Conservation (phyloP, 2,113 vertebrate genomes). For the Caranx melampygus region DNA sequence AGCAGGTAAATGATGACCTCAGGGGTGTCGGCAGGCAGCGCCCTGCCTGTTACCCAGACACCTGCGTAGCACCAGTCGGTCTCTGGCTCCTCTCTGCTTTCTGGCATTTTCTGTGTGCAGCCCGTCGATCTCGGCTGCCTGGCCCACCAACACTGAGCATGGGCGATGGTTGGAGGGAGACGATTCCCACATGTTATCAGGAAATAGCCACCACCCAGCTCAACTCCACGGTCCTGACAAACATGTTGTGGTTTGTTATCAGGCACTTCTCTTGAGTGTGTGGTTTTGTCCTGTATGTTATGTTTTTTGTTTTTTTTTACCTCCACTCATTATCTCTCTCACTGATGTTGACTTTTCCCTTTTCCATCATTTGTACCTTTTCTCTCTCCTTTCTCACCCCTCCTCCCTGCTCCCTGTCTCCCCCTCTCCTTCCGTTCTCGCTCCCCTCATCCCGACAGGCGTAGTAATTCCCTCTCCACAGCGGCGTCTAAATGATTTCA, state of each 20-base stretch:
- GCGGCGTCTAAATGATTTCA: conserved; percentile 76
- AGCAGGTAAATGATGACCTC: neutral
- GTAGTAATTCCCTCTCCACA: conserved; percentile 71
- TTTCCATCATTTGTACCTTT: conserved; percentile 50
- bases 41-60: neutral
- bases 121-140: conserved; percentile 27
- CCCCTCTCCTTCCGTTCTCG: conserved; percentile 9
- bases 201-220: conserved; percentile 28
- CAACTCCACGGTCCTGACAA: neutral
- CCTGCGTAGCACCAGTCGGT: neutral
- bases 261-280: conserved; percentile 2
- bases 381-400: conserved; percentile 13
- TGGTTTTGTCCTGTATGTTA: conserved; percentile 7
- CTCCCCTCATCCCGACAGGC: conserved; percentile 60
- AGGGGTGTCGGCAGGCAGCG: neutral
- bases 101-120: conserved; percentile 13
- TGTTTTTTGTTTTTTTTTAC: conserved; percentile 19
- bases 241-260: neutral
- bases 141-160: neutral
- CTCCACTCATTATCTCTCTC: conserved; percentile 30
- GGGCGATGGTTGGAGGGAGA: conserved; percentile 29
- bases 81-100: neutral
- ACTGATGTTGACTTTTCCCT: conserved; percentile 55
- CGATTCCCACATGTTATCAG: neutral
- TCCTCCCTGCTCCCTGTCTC: conserved; percentile 34